These are phyloP conservation scores for Tetraodon nigroviridis DNA, from an alignment of 2,113 vertebrate genomes.

Conservation along the genomic window DNA sequence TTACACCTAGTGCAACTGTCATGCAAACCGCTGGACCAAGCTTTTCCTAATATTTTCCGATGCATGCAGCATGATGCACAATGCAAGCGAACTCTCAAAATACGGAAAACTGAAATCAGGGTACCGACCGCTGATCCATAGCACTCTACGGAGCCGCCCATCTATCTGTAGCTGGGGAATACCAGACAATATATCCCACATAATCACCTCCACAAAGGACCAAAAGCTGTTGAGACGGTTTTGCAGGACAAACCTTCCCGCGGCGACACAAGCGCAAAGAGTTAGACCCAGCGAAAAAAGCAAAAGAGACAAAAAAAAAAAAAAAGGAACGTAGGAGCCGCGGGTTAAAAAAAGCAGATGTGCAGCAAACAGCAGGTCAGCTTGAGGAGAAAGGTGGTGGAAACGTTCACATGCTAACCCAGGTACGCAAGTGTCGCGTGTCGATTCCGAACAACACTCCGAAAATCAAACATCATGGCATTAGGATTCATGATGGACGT, in stretches of 20 bases:
- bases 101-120: background rate
- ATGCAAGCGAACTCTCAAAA: slow-evolving; percentile 6
- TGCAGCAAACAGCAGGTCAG: slow-evolving; percentile 5
- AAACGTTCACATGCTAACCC: slow-evolving; percentile 20
- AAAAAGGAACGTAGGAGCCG: background rate
- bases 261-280: background rate
- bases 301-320: slow-evolving; percentile 4
- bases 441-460: background rate
- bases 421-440: background rate
- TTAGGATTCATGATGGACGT: background rate
- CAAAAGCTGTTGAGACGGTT: too few relatives aligned
- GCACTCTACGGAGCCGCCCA: background rate
- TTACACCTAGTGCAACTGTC: background rate
- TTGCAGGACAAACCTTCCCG: too few relatives aligned
- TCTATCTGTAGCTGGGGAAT: too few relatives aligned
- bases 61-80: slow-evolving; percentile 28
- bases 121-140: background rate
- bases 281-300: slow-evolving; percentile 1
- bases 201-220: too few relatives aligned
- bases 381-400: slow-evolving; percentile 4
- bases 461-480: background rate
- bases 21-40: slow-evolving; percentile 20
- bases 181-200: too few relatives aligned
- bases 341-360: background rate
- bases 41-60: background rate